These are phyloP conservation scores for Popillia japonica DNA, from an alignment of 1,140 invertebrate species.

Conservation along the genomic window DNA sequence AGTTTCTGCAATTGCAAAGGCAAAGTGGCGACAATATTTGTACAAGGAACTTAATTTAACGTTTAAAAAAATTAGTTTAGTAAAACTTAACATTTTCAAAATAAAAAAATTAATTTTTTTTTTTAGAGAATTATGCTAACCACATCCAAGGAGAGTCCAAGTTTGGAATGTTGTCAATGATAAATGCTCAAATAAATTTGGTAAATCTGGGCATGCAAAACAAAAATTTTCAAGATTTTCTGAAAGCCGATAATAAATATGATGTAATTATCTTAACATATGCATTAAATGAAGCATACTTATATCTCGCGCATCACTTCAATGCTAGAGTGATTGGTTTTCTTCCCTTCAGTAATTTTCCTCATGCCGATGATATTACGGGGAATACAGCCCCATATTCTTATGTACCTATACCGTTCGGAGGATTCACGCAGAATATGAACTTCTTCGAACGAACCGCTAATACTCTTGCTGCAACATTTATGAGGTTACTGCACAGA, in stretches of 20 bases:
- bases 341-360: not conserved
- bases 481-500: not conserved
- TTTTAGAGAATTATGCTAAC: not conserved
- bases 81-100: no score
- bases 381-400: constrained; percentile 33
- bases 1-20: no score
- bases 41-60: no score
- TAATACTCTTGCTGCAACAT: constrained; percentile 22
- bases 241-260: constrained; percentile 10
- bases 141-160: not conserved
- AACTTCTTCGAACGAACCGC: constrained; percentile 34
- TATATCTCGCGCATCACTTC: constrained; percentile 23
- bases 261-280: constrained; percentile 18
- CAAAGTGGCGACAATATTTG: no score
- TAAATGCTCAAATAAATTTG: not conserved
- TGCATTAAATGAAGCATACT: not conserved
- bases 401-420: constrained; percentile 36
- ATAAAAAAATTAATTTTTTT: no score
- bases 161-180: constrained; percentile 7
- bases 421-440: constrained; percentile 37
- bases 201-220: not conserved
- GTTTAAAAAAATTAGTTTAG: no score
- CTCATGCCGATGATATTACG: not conserved
- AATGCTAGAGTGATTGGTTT: constrained; percentile 15
- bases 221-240: not conserved